phyloP scores from a whole-genome alignment of 2,888 invertebrate species.

The Eretmocerus hayati region DNA sequence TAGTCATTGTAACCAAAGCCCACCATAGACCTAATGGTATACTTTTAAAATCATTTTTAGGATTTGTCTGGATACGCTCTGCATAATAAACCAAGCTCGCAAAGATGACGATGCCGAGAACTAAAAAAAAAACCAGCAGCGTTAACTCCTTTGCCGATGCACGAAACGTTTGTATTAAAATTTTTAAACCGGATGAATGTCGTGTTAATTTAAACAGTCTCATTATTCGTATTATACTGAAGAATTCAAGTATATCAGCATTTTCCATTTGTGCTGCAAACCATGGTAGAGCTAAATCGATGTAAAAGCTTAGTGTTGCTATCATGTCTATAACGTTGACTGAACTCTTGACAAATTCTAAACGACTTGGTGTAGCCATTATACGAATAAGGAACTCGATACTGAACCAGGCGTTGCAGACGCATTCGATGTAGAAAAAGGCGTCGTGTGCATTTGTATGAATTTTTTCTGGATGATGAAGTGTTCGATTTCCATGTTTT shows the following conservation, averaged over 20 bases:
- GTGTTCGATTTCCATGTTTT: constrained; percentile 65
- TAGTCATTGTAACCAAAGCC: constrained; percentile 99
- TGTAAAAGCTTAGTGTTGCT: constrained; percentile 97
- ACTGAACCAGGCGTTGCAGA: constrained; percentile 99
- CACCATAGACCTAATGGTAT: constrained; percentile 98
- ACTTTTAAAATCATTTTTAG: constrained; percentile 95
- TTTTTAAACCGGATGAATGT: constrained; percentile 95
- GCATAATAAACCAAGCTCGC: constrained; percentile 98
- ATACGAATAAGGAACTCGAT: constrained; percentile 90
- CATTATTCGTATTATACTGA: constrained; percentile 96
- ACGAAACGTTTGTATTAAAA: constrained; percentile 94
- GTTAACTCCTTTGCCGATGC: constrained; percentile 96
- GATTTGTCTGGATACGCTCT: constrained; percentile 90
- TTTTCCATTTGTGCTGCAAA: constrained; percentile 88
- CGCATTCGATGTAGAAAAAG: constrained; percentile 97
- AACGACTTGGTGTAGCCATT: constrained; percentile 88
- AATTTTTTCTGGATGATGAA: constrained; percentile 82
- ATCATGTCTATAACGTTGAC: constrained; percentile 99
- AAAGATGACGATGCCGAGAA: constrained; percentile 90
- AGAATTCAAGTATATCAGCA: constrained; percentile 94
- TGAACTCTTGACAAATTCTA: constrained; percentile 90
- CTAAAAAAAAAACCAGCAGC: constrained; percentile 93
- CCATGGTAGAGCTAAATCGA: constrained; percentile 82
- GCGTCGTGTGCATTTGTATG: constrained; percentile 94
- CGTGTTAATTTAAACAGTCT: constrained; percentile 93